phyloP scores from a whole-genome alignment of 2,113 vertebrate genomes.

The Protobothrops mucrosquamatus region DNA sequence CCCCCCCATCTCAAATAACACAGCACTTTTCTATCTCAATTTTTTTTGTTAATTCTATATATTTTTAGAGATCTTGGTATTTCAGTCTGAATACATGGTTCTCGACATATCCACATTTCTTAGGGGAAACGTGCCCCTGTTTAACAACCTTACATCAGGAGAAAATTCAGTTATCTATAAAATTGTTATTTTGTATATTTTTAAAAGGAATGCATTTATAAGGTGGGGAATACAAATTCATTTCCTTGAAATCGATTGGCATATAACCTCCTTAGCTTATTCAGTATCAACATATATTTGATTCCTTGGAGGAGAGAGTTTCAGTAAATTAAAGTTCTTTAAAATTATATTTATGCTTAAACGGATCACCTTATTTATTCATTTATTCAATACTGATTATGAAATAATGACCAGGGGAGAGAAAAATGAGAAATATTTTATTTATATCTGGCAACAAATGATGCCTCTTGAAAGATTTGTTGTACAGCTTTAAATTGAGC shows the following conservation, averaged over 20 bases:
- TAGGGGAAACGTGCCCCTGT: neutral
- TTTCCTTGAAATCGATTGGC: constrained; percentile 39
- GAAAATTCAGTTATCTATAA: constrained; percentile 58
- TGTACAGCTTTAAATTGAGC: neutral
- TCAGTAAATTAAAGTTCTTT: constrained; percentile 51
- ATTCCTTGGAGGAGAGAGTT: constrained; percentile 33
- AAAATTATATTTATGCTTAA: constrained; percentile 45
- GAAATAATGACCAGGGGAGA: constrained; percentile 18
- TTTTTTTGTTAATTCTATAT: neutral
- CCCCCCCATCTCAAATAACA: constrained; percentile 18
- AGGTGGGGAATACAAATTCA: constrained; percentile 26
- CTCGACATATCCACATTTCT: constrained; percentile 45
- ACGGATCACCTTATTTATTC: constrained; percentile 10
- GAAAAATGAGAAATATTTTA: neutral
- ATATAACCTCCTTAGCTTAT: constrained; percentile 18
- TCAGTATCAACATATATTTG: constrained; percentile 53
- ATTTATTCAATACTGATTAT: constrained; percentile 36
- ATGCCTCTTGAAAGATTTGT: neutral
- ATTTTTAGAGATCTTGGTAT: constrained; percentile 1
- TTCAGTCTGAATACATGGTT: neutral
- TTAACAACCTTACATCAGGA: constrained; percentile 56
- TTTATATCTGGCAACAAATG: neutral
- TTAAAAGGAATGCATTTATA: constrained; percentile 53
- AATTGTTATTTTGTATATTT: constrained; percentile 56
- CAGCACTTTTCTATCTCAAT: neutral